phyloP scores from a whole-genome alignment of 2,797 vertebrate species.

The Pantherophis alleghaniensis region DNA sequence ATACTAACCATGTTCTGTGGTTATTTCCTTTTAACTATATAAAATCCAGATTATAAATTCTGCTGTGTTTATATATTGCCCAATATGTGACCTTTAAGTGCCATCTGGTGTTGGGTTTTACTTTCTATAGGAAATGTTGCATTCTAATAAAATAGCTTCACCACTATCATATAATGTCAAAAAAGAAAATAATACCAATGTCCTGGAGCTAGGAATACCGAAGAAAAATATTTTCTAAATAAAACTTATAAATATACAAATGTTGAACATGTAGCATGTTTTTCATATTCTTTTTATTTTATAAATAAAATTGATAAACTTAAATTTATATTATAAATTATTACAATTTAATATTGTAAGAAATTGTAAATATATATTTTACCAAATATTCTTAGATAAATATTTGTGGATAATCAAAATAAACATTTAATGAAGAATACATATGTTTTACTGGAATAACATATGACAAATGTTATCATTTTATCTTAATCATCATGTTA shows the following conservation, averaged over 20 bases:
- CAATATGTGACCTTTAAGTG: constrained; percentile 37
- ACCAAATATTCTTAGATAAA: neutral
- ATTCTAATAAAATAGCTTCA: neutral
- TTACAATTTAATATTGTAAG: neutral
- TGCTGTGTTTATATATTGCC: constrained; percentile 5
- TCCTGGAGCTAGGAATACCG: neutral
- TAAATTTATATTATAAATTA: neutral
- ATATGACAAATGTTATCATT: neutral
- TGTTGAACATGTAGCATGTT: neutral
- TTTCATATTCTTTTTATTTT: neutral
- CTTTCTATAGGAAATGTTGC: neutral
- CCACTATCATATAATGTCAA: neutral
- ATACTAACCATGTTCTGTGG: neutral
- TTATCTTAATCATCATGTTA: neutral
- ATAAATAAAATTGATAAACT: neutral
- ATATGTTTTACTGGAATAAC: neutral
- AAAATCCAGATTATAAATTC: constrained; percentile 14
- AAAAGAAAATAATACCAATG: neutral
- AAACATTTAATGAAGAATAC: neutral
- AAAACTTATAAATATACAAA: neutral
- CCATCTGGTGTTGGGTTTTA: constrained; percentile 28
- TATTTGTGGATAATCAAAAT: neutral
- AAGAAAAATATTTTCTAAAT: neutral
- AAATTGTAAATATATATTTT: neutral
- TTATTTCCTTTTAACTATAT: constrained; percentile 2